These are phyloP conservation scores for Eulemur rubriventer DNA, from an alignment of 2,797 vertebrate species.

Conservation along the genomic window DNA sequence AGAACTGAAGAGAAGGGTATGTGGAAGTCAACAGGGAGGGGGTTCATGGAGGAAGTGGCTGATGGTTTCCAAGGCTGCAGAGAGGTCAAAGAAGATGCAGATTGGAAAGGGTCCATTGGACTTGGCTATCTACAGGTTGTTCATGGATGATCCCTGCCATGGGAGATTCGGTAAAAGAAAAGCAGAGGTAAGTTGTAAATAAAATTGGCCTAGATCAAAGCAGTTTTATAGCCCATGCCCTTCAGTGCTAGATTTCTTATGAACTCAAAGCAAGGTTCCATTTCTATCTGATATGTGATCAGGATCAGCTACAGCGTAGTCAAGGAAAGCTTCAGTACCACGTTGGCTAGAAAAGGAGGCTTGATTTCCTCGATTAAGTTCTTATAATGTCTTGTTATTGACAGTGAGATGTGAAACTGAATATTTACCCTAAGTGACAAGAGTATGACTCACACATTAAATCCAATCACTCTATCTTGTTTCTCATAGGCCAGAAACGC, in stretches of 20 bases:
- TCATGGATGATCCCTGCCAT: neutral
- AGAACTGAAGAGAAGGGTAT: neutral
- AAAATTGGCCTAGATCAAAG: neutral
- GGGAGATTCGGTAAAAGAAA: neutral
- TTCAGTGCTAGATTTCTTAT: neutral
- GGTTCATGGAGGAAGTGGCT: neutral
- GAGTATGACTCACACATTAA: neutral
- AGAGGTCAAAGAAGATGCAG: neutral
- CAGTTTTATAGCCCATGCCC: neutral
- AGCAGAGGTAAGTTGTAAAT: neutral
- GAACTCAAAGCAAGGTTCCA: neutral
- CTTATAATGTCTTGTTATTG: neutral
- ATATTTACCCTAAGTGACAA: neutral
- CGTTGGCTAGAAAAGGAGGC: neutral
- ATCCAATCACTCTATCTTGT: neutral
- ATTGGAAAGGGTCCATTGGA: neutral
- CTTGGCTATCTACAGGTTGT: neutral
- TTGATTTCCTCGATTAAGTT: neutral
- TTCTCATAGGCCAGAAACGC: neutral
- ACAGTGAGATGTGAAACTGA: neutral
- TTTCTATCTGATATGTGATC: neutral
- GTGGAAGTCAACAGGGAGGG: neutral
- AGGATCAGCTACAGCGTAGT: neutral
- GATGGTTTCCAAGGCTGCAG: neutral
- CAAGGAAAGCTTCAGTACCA: neutral